Evolutionary conservation across 2,888 invertebrate genomes (phyloP).

Genomic region (Rosalia funebris): DNA sequence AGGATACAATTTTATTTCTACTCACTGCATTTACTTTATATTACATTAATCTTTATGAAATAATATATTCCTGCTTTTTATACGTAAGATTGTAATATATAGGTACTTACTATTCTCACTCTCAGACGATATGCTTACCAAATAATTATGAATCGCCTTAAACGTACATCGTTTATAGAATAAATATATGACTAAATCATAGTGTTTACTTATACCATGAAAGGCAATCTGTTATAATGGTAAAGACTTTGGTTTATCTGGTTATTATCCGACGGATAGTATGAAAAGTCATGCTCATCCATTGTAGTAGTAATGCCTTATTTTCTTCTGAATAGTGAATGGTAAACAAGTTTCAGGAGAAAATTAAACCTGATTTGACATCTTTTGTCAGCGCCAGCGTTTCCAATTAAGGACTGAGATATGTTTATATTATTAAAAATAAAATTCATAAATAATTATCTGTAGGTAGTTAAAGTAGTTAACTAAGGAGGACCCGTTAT

Average conservation of each 20-base stretch:
- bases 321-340: constrained; percentile 4
- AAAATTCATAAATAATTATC: neutral
- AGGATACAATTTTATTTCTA: no score
- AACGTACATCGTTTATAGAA: no score
- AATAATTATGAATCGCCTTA: no score
- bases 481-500: neutral
- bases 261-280: neutral
- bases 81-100: no score
- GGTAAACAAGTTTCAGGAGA: constrained; percentile 1
- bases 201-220: constrained; percentile 1
- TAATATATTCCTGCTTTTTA: no score
- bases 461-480: neutral
- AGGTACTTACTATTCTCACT: no score
- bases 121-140: no score
- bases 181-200: no score
- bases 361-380: constrained; percentile 42
- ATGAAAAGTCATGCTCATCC: constrained; percentile 16
- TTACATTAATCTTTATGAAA: no score
- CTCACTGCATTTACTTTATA: no score
- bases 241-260: constrained; percentile 35
- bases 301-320: constrained; percentile 13
- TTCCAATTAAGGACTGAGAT: constrained; percentile 31
- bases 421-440: constrained; percentile 1
- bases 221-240: constrained; percentile 50
- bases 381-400: constrained; percentile 42